A percentile compares a stretch with the other conserved stretches of the same genome.
Evolutionary conservation across 1,140 invertebrate genomes (phyloP).

Genomic region (Mercenaria mercenaria): DNA sequence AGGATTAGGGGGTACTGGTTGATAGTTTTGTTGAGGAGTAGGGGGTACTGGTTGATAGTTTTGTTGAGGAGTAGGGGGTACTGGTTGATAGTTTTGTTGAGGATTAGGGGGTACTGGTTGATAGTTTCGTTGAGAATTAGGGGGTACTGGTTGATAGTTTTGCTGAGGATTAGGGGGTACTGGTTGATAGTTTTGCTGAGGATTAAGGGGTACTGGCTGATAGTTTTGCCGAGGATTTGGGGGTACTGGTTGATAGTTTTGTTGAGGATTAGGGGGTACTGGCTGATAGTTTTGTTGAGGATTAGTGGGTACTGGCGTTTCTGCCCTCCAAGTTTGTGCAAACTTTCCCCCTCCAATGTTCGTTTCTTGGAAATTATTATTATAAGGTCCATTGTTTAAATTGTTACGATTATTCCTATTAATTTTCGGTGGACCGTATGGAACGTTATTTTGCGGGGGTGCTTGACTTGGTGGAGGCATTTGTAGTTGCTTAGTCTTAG

Average conservation of each 20-base stretch:
- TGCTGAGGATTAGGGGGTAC: background rate
- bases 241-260: background rate
- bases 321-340: background rate
- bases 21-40: background rate
- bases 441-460: background rate
- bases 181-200: background rate
- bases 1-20: background rate
- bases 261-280: background rate
- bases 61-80: background rate
- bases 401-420: background rate
- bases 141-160: background rate
- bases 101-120: background rate
- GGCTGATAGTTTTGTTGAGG: background rate
- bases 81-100: background rate
- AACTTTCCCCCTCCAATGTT: background rate
- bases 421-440: background rate
- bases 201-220: background rate
- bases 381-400: background rate
- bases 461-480: background rate
- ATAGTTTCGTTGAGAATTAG: background rate
- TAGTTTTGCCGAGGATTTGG: background rate
- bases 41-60: background rate
- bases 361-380: constrained; percentile 11
- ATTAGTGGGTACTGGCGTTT: background rate
- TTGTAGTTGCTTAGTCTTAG: background rate